These are phyloP conservation scores for Pseudoips prasinana DNA, from an alignment of 2,888 invertebrate species.

Conservation along the genomic window DNA sequence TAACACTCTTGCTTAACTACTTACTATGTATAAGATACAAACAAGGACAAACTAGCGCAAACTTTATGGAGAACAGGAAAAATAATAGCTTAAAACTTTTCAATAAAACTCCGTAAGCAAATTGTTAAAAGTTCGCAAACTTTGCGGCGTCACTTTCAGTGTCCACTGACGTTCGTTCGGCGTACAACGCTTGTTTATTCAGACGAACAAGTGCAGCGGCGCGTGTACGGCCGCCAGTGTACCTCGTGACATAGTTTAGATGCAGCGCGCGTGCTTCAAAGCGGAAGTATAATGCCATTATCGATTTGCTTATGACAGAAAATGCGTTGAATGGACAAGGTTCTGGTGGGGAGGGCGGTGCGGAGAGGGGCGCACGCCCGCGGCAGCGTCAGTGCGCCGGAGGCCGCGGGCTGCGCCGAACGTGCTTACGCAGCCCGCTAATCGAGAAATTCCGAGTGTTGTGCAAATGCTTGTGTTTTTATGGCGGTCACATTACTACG, in stretches of 20 bases:
- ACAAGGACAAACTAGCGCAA: too few species aligned
- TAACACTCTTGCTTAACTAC: too few species aligned
- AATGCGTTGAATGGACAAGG: constrained; percentile 78
- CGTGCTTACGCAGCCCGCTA: constrained; percentile 74
- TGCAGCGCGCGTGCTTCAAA: constrained; percentile 72
- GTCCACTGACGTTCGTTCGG: constrained; percentile 13
- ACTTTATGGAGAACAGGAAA: too few species aligned
- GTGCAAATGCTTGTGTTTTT: constrained; percentile 88
- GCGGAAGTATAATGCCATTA: constrained; percentile 80
- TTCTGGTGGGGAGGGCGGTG: constrained; percentile 37
- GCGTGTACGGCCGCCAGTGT: constrained; percentile 30
- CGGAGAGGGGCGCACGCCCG: constrained; percentile 28
- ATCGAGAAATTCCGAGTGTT: constrained; percentile 66
- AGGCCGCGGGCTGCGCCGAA: constrained; percentile 68
- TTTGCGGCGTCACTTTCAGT: constrained; percentile 21
- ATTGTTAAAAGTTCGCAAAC: constrained; percentile 24
- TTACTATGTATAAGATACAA: too few species aligned
- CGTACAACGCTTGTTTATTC: constrained; percentile 9
- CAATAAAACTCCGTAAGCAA: constrained; percentile 11
- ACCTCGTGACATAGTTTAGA: constrained; percentile 62
- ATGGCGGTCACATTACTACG: constrained; percentile 90
- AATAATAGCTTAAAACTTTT: constrained; percentile 3
- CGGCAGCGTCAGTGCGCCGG: constrained; percentile 61
- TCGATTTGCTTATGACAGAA: constrained; percentile 80
- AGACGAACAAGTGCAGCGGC: neutral